phyloP scores from a whole-genome alignment of 2,797 vertebrate genomes.

The Pristis pectinata region DNA sequence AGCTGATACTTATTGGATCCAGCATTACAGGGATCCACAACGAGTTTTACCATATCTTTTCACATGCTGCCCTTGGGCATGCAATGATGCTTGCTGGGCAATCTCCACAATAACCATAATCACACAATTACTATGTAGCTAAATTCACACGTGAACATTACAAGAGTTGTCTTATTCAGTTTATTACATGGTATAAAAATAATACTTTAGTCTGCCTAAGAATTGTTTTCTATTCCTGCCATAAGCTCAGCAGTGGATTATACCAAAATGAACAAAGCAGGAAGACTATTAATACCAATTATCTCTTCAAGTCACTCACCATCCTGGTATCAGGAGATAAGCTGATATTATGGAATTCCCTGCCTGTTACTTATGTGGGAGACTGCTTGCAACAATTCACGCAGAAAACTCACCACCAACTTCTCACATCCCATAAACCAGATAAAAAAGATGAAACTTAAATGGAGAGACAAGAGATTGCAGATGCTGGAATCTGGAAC shows the following conservation, averaged over 20 bases:
- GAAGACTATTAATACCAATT: not conserved
- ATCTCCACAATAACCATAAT: not conserved
- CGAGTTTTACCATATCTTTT: not conserved
- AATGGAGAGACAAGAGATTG: not conserved
- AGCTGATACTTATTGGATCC: too few relatives aligned
- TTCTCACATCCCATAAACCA: not conserved
- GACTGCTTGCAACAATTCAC: not conserved
- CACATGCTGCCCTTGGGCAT: not conserved
- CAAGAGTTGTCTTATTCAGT: not conserved
- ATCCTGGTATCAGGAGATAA: not conserved
- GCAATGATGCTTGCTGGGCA: not conserved
- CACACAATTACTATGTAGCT: not conserved
- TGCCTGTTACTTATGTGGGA: not conserved
- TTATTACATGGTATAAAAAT: not conserved
- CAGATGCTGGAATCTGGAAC: too few relatives aligned
- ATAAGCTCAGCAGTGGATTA: not conserved
- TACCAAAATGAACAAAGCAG: not conserved
- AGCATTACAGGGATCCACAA: too few relatives aligned
- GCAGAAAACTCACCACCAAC: not conserved
- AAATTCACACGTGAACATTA: not conserved
- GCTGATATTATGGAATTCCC: not conserved
- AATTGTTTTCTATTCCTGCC: not conserved
- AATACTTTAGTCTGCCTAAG: not conserved
- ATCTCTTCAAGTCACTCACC: not conserved
- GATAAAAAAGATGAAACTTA: not conserved